A percentile compares a stretch with the other conserved stretches of the same genome.
phyloP scores from a whole-genome alignment of 2,797 vertebrate species.

The Apodemus agrarius region DNA sequence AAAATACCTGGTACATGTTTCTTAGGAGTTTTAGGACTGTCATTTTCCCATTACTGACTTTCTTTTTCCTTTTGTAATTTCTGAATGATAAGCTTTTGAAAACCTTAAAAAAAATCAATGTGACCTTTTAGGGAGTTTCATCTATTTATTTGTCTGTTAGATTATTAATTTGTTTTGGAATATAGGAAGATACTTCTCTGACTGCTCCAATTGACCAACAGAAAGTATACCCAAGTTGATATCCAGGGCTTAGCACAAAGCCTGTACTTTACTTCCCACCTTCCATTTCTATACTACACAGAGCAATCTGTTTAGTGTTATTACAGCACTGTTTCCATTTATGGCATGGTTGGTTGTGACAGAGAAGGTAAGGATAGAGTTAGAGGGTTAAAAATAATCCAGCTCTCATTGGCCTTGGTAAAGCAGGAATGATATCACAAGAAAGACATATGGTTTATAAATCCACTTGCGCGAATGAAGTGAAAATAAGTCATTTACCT shows the following conservation, averaged over 20 bases:
- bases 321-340: not conserved
- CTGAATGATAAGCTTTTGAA: not conserved
- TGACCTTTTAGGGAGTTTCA: not conserved
- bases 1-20: not conserved
- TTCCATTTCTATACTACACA: not conserved
- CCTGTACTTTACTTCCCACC: not conserved
- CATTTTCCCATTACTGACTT: not conserved
- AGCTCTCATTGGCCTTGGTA: not conserved
- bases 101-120: not conserved
- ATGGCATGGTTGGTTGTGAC: not conserved
- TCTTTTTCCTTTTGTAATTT: not conserved
- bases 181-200: not conserved
- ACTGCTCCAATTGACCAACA: not conserved
- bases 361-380: not conserved
- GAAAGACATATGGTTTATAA: not conserved
- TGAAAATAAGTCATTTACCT: conserved; percentile 89
- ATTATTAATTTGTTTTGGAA: not conserved
- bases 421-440: not conserved
- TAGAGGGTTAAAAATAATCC: not conserved
- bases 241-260: not conserved
- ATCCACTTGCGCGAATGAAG: conserved; percentile 39
- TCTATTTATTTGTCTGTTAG: not conserved
- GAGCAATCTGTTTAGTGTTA: not conserved
- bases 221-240: not conserved
- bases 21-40: not conserved